A percentile compares a stretch with the other conserved stretches of the same genome.
Conservation (phyloP, 2,113 vertebrate species). For the Corydoras maculifer region DNA sequence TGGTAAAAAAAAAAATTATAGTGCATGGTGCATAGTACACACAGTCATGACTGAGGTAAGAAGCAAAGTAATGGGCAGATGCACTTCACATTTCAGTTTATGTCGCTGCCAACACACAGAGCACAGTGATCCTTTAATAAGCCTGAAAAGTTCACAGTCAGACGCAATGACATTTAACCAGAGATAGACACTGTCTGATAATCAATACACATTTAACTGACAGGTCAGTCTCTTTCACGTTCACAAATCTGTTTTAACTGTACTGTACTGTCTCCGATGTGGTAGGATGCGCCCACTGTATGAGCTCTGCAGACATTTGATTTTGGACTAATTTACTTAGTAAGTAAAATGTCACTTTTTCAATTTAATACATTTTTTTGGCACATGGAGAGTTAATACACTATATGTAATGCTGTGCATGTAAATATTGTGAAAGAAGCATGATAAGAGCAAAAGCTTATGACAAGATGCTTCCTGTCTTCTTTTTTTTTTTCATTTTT, state of each 20-base stretch:
- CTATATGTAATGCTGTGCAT: neutral
- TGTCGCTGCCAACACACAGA: neutral
- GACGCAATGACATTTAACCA: constrained; percentile 51
- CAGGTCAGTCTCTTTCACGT: constrained; percentile 31
- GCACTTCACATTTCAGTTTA: neutral
- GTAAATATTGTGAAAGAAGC: constrained; percentile 32
- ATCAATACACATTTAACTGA: constrained; percentile 51
- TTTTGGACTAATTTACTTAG: no score
- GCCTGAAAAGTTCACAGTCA: constrained; percentile 38
- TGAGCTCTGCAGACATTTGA: no score
- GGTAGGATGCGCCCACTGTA: neutral
- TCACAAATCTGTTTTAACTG: constrained; percentile 14
- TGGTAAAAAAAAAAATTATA: no score
- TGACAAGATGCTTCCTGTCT: no score
- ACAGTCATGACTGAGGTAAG: neutral
- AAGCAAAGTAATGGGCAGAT: neutral
- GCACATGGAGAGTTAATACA: constrained; percentile 26
- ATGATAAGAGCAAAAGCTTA: neutral
- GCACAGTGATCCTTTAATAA: constrained; percentile 45
- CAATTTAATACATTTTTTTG: neutral
- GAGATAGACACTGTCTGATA: constrained; percentile 49
- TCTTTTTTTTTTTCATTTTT: constrained; percentile 28
- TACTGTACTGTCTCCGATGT: constrained; percentile 12
- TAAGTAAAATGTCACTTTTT: no score
- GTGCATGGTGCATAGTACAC: neutral